A percentile compares a stretch with the other conserved stretches of the same genome.
Conservation (phyloP, 2,888 invertebrate species). For the Orthosia incerta region DNA sequence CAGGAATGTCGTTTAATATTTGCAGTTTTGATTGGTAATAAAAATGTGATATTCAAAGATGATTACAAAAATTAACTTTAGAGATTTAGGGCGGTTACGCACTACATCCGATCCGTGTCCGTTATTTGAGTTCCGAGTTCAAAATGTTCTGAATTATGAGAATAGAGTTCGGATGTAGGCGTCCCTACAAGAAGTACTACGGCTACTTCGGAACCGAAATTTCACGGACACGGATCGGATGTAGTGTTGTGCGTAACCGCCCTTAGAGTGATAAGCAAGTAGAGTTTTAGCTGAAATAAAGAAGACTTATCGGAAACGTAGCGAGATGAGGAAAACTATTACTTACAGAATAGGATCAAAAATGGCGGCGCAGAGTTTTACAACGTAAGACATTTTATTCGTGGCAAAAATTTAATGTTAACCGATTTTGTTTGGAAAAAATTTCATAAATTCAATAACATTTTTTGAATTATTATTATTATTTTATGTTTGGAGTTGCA, state of each 20-base stretch:
- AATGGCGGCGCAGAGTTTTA: neutral
- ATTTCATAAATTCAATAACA: neutral
- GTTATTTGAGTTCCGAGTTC: too few relatives aligned
- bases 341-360: slow-evolving; percentile 26
- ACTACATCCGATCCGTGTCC: too few relatives aligned
- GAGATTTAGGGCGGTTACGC: too few relatives aligned
- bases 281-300: slow-evolving; percentile 33
- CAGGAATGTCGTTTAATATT: neutral
- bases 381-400: neutral
- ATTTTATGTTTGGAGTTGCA: neutral
- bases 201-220: too few relatives aligned
- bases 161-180: too few relatives aligned
- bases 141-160: too few relatives aligned
- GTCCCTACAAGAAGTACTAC: too few relatives aligned
- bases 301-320: slow-evolving; percentile 1
- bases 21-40: neutral
- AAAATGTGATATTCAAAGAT: slow-evolving; percentile 16
- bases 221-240: too few relatives aligned
- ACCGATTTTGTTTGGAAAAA: neutral
- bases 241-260: neutral
- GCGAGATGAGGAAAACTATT: neutral
- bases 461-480: too few relatives aligned
- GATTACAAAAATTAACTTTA: neutral
- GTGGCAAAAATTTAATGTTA: neutral
- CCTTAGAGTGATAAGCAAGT: slow-evolving; percentile 34